Conservation (phyloP, 2,888 invertebrate genomes). For the Ectemnius cavifrons region DNA sequence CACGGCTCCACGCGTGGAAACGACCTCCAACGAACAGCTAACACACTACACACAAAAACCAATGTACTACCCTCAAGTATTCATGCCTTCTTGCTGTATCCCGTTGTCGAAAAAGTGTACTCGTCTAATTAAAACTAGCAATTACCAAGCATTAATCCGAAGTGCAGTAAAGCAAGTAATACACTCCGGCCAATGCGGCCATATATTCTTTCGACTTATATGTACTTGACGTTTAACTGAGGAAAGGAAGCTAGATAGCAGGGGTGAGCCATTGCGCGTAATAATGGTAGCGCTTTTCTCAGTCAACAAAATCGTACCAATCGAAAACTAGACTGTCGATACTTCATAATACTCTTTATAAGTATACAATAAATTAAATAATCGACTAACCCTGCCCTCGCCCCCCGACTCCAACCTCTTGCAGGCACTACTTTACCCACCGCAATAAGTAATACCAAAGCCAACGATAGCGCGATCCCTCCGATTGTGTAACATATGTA, state of each 20-base stretch:
- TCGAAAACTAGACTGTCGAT: constrained; percentile 34
- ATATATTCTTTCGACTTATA: constrained; percentile 12
- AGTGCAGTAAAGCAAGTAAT: constrained; percentile 1
- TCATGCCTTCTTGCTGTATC: constrained; percentile 50
- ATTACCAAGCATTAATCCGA: constrained; percentile 2
- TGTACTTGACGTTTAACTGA: constrained; percentile 10
- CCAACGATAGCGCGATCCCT: constrained; percentile 58
- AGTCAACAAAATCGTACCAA: constrained; percentile 16
- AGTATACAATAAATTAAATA: constrained; percentile 16
- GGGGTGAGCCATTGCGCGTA: no score
- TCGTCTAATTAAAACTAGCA: constrained; percentile 8
- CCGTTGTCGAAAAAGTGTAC: constrained; percentile 29
- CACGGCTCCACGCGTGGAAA: constrained; percentile 34
- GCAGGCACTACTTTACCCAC: constrained; percentile 66
- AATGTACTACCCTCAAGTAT: constrained; percentile 46
- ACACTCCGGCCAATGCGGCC: not conserved
- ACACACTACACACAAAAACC: constrained; percentile 31
- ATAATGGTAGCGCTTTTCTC: no score
- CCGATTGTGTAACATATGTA: constrained; percentile 57
- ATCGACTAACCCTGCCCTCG: constrained; percentile 1
- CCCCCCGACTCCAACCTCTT: constrained; percentile 11
- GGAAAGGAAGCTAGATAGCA: constrained; percentile 23
- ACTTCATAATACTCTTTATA: constrained; percentile 62
- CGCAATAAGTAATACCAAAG: constrained; percentile 74
- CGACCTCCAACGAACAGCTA: constrained; percentile 47